A percentile compares a stretch with the other conserved stretches of the same genome.
Evolutionary conservation across 2,797 vertebrate genomes (phyloP).

Genomic region (Hyperoplus immaculatus): DNA sequence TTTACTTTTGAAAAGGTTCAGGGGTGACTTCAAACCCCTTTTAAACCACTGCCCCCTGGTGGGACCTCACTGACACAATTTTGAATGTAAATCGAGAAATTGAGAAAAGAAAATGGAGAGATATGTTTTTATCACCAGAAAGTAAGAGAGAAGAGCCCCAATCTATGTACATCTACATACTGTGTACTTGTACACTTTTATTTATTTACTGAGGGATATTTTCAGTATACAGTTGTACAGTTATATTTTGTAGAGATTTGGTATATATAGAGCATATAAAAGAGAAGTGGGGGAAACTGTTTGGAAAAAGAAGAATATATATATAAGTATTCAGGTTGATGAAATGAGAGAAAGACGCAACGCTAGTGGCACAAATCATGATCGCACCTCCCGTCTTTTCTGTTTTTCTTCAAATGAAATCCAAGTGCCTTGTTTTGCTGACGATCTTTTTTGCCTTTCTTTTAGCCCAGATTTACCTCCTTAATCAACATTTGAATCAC

Average conservation of each 20-base stretch:
- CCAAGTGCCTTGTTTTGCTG: constrained; percentile 82
- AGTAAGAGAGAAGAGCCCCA: constrained; percentile 61
- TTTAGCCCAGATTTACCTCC: constrained; percentile 47
- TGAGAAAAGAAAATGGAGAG: constrained; percentile 54
- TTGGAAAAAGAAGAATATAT: constrained; percentile 17
- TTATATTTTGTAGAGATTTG: constrained; percentile 86
- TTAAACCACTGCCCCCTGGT: constrained; percentile 62
- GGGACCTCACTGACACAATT: constrained; percentile 81
- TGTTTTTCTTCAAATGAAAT: constrained; percentile 67
- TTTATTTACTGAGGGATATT: constrained; percentile 85
- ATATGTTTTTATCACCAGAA: constrained; percentile 58
- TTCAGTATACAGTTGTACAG: constrained; percentile 84
- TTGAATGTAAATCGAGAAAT: constrained; percentile 78
- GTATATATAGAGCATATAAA: constrained; percentile 73
- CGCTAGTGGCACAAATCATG: constrained; percentile 70
- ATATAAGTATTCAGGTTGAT: constrained; percentile 60
- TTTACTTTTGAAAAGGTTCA: constrained; percentile 49
- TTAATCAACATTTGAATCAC: constrained; percentile 23
- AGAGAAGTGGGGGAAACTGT: constrained; percentile 22
- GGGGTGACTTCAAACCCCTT: constrained; percentile 33
- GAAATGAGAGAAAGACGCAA: constrained; percentile 54
- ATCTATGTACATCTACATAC: constrained; percentile 65
- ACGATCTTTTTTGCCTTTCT: constrained; percentile 67
- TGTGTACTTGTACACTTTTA: constrained; percentile 77
- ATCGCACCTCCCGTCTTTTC: constrained; percentile 63